Base-by-base conservation (phyloP, 1,140 invertebrate species). In the Capitella teleta region DNA sequence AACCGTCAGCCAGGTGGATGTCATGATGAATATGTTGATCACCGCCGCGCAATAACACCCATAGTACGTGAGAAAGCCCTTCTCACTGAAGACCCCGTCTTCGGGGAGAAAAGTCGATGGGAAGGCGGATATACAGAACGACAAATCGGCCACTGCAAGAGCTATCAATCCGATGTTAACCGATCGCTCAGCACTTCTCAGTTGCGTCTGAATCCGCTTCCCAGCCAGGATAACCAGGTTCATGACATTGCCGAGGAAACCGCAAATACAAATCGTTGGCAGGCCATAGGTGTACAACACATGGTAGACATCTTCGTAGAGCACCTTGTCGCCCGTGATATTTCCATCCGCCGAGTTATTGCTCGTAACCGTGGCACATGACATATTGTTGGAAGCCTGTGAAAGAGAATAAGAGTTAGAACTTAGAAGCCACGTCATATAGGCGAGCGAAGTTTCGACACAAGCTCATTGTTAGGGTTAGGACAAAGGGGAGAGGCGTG, bases 1-100 rank as follows among this genome's bases (percentile, higher is more conserved):
- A 14, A 70, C 68, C 0, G 68, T 70, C 26, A 70, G 50, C 65
- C 65, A 64, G 0, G 68, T 70, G 49, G 63, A 66, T 12, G 61
- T 59, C 56, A 70, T 61, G 42, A 70, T 70, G 47, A 70, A 68
- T 1, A 67, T 57, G 52, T 66, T 70, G 51, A 70, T 68, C 19
- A 70, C 51, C 3, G 59, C 65, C 5, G 61, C 47, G 28, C 58
- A 56, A 54, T 66, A 67, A 28, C 62, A 56, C 16, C 55, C 49
- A 53, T 70, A 70, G 46, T 60, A 58, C 6, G 64, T 45, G 30
- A 64, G 46, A 37, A 67, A 57, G 10, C 59, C 60, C 21, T 55
- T 21, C 14, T 32, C 26, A 2, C 25, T 30, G 42, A 61, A 66
- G 8, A 56, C 25, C 26, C 57, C 52, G 40, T 66, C 58, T 41